Conservation (phyloP, 2,797 vertebrate genomes). For the Sebastes cheni region DNA sequence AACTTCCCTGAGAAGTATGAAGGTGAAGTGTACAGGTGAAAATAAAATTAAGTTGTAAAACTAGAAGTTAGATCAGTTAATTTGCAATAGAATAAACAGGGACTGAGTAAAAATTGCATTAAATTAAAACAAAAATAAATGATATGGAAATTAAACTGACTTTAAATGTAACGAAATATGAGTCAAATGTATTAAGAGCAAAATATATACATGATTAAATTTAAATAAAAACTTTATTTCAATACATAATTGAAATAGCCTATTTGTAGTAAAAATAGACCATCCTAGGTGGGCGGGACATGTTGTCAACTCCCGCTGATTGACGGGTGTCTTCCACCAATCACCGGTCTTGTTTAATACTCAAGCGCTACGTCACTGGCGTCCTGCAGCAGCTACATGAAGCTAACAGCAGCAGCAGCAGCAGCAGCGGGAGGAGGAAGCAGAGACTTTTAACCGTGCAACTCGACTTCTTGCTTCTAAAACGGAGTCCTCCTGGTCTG, state of each 20-base stretch:
- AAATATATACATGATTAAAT: background rate
- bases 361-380: background rate
- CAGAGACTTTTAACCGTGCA: background rate
- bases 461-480: background rate
- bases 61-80: background rate
- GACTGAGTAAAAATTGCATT: background rate
- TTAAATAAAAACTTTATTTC: background rate
- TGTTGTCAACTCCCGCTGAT: background rate
- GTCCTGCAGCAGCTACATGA: background rate
- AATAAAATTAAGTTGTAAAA: background rate
- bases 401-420: background rate
- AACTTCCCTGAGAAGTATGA: background rate
- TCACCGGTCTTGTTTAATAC: background rate
- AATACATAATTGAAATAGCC: background rate
- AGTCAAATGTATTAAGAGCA: background rate
- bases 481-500: background rate
- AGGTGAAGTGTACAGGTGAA: background rate
- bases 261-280: background rate
- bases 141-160: background rate
- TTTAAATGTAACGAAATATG: background rate
- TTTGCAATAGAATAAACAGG: background rate
- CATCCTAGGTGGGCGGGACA: background rate
- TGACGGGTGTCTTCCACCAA: constrained; percentile 29
- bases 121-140: background rate
- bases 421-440: background rate